A percentile compares a stretch with the other conserved stretches of the same genome.
Evolutionary conservation across 2,888 invertebrate species (phyloP).

Genomic region (Caenorhabditis sinica): DNA sequence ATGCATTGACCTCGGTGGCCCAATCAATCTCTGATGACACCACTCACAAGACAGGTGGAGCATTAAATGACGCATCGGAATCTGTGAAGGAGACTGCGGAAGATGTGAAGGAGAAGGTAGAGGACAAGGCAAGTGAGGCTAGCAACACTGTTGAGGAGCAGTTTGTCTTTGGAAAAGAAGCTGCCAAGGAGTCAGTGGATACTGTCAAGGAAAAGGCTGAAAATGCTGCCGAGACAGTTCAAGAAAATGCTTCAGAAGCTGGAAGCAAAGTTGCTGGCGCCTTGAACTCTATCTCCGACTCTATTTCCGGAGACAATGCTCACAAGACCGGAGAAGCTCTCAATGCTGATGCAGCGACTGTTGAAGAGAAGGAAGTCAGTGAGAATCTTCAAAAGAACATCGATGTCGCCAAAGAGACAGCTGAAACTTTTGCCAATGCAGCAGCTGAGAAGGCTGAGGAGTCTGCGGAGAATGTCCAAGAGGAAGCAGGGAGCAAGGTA

Average conservation of each 20-base stretch:
- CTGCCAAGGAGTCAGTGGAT: slow-evolving; percentile 3
- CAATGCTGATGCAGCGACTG: not conserved
- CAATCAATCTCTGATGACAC: slow-evolving; percentile 22
- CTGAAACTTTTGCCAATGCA: not conserved
- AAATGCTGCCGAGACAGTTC: not conserved
- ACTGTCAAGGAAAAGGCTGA: not conserved
- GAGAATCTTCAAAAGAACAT: slow-evolving; percentile 9
- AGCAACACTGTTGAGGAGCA: slow-evolving; percentile 13
- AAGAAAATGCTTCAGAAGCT: slow-evolving; percentile 7
- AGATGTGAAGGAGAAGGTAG: not conserved
- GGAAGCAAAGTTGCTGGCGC: not conserved
- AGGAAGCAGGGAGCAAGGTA: not conserved
- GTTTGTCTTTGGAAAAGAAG: slow-evolving; percentile 12
- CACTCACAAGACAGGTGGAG: slow-evolving; percentile 36
- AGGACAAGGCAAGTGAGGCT: slow-evolving; percentile 1
- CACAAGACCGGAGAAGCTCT: slow-evolving; percentile 23
- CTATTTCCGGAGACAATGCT: slow-evolving; percentile 1
- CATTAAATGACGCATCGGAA: slow-evolving; percentile 3
- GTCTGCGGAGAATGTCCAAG: slow-evolving; percentile 1
- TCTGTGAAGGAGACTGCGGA: slow-evolving; percentile 3
- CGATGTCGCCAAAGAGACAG: slow-evolving; percentile 10
- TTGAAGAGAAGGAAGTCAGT: not conserved
- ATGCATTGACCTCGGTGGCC: slow-evolving; percentile 12
- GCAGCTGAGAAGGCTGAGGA: slow-evolving; percentile 1
- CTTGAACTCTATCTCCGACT: slow-evolving; percentile 7